A percentile compares a stretch with the other conserved stretches of the same genome.
Conservation (phyloP, 2,797 vertebrate species). For the Merluccius polli region DNA sequence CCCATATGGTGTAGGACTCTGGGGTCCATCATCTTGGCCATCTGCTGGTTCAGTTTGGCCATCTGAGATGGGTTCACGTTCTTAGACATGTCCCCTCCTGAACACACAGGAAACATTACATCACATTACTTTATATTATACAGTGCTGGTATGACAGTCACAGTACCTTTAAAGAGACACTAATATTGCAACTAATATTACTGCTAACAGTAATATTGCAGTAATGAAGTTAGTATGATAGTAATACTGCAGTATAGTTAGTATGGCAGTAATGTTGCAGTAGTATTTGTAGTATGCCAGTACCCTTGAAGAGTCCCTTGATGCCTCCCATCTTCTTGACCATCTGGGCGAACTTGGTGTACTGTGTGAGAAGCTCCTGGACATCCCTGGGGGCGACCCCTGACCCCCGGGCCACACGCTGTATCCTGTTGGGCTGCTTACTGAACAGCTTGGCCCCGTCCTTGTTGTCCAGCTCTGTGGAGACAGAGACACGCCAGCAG, state of each 20-base stretch:
- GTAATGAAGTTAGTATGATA: neutral
- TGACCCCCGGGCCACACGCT: constrained; percentile 91
- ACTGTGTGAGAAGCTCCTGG: constrained; percentile 95
- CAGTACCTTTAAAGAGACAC: neutral
- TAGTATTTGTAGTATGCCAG: neutral
- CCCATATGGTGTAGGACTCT: constrained; percentile 99
- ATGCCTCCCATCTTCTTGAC: constrained; percentile 99
- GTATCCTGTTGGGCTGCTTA: constrained; percentile 93
- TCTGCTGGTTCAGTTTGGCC: constrained; percentile 98
- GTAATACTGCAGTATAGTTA: neutral
- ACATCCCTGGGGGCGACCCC: constrained; percentile 95
- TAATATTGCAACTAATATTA: too few species aligned
- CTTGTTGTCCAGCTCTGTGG: constrained; percentile 92
- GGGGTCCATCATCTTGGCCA: constrained; percentile 99
- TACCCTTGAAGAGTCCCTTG: constrained; percentile 89
- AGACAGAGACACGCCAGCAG: too few species aligned
- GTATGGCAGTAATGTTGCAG: neutral
- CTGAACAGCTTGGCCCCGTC: constrained; percentile 98
- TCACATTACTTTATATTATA: neutral
- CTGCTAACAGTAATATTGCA: too few species aligned
- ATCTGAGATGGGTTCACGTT: constrained; percentile 97
- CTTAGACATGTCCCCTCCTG: constrained; percentile 98
- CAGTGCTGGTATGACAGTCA: neutral
- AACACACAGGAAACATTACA: constrained; percentile 10
- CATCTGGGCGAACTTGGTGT: constrained; percentile 99